phyloP scores from a whole-genome alignment of 2,113 vertebrate species.

The Camelus dromedarius region DNA sequence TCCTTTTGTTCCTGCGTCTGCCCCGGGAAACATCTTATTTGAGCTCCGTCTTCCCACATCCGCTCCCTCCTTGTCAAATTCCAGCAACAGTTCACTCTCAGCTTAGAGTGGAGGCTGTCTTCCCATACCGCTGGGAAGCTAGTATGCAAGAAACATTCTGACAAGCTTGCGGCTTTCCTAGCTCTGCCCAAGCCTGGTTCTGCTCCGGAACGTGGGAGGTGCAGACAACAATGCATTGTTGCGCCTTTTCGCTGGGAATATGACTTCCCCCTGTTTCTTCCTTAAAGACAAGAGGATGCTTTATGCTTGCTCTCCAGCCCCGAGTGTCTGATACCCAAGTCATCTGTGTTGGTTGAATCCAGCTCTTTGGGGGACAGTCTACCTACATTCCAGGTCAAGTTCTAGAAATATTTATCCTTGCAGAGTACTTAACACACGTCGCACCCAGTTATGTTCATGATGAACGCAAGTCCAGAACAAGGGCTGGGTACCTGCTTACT shows the following conservation, averaged over 20 bases:
- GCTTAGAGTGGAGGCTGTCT: not conserved
- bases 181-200: not conserved
- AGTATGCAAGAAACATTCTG: not conserved
- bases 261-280: not conserved
- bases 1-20: not conserved
- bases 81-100: not conserved
- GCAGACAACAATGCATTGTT: fast-evolving
- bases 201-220: not conserved
- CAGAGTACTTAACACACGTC: not conserved
- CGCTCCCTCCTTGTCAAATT: not conserved
- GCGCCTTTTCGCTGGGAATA: not conserved
- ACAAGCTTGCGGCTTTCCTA: not conserved
- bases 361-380: not conserved
- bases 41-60: not conserved
- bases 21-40: not conserved
- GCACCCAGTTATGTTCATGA: not conserved
- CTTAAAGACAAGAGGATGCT: not conserved
- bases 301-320: not conserved
- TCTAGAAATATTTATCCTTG: not conserved
- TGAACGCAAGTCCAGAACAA: not conserved
- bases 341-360: not conserved
- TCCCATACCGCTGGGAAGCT: not conserved
- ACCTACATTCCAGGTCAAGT: not conserved
- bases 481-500: fast-evolving
- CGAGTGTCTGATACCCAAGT: not conserved